These are phyloP conservation scores for Argyra leucocephala DNA, from an alignment of 2,888 invertebrate species.

Conservation along the genomic window DNA sequence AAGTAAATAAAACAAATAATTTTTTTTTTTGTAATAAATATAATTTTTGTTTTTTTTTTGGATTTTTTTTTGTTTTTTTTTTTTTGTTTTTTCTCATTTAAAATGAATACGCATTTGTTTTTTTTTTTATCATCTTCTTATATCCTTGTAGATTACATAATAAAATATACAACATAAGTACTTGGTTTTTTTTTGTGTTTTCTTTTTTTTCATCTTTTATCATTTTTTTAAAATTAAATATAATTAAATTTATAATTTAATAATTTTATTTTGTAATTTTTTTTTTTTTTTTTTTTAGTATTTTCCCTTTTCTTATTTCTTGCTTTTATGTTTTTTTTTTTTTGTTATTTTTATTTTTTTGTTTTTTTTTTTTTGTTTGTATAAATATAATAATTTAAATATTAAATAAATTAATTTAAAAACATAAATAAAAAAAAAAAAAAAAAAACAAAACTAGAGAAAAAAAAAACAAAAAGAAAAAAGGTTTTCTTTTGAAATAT, in stretches of 20 bases:
- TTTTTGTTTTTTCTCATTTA: conserved; percentile 19
- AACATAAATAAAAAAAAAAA: no score
- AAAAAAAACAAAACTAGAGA: no score
- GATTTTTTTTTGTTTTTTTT: conserved; percentile 8
- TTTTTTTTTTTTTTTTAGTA: conserved; percentile 15
- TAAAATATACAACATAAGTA: conserved; percentile 13
- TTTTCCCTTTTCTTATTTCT: neutral
- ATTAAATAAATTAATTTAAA: conserved; percentile 21
- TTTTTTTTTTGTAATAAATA: conserved; percentile 16
- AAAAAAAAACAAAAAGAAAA: no score
- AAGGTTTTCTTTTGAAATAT: no score
- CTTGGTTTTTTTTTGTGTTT: neutral
- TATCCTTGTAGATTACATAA: conserved; percentile 4
- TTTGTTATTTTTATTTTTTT: conserved; percentile 7
- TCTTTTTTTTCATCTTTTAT: neutral
- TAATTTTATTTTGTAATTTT: conserved; percentile 9
- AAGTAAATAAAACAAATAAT: conserved; percentile 11
- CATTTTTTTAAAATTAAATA: conserved; percentile 16
- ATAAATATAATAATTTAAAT: conserved; percentile 24
- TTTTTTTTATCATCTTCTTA: neutral
- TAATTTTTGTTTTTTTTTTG: conserved; percentile 14
- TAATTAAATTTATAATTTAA: conserved; percentile 7
- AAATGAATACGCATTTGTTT: conserved; percentile 20
- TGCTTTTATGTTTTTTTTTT: neutral
- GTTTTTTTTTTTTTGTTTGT: conserved; percentile 11